Conservation (phyloP, 2,888 invertebrate species). For the Netelia inedita region DNA sequence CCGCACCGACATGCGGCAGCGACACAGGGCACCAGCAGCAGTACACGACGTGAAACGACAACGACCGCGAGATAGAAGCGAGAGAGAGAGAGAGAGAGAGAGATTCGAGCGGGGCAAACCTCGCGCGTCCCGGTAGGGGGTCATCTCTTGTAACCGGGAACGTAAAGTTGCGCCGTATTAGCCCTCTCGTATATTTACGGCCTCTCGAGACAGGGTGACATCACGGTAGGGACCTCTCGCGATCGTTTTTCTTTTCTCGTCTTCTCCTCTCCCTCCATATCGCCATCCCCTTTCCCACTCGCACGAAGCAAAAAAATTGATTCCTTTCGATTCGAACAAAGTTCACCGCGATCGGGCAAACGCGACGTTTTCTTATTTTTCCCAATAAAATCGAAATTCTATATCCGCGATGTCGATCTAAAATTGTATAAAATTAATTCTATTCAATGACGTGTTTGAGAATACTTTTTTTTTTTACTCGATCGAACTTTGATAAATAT, state of each 20-base stretch:
- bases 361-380: not conserved
- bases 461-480: not conserved
- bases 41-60: conserved; percentile 58
- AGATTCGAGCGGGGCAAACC: conserved; percentile 47
- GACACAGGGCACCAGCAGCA: conserved; percentile 41
- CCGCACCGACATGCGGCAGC: conserved; percentile 35
- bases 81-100: not conserved
- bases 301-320: not conserved
- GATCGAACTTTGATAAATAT: not conserved
- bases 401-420: not conserved
- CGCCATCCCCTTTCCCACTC: conserved; percentile 6
- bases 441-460: not conserved
- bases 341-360: no score
- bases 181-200: conserved; percentile 80
- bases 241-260: conserved; percentile 34
- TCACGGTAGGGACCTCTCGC: conserved; percentile 27
- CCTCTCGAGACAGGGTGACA: conserved; percentile 59
- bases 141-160: conserved; percentile 77
- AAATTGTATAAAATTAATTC: not conserved
- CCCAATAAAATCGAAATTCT: not conserved
- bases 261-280: conserved; percentile 64
- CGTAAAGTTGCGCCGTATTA: conserved; percentile 81
- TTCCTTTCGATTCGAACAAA: not conserved
- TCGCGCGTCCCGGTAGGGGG: conserved; percentile 70
- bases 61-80: conserved; percentile 54